These are phyloP conservation scores for Noctuana brunneofusca DNA, from an alignment of 2,888 invertebrate species.

Conservation along the genomic window DNA sequence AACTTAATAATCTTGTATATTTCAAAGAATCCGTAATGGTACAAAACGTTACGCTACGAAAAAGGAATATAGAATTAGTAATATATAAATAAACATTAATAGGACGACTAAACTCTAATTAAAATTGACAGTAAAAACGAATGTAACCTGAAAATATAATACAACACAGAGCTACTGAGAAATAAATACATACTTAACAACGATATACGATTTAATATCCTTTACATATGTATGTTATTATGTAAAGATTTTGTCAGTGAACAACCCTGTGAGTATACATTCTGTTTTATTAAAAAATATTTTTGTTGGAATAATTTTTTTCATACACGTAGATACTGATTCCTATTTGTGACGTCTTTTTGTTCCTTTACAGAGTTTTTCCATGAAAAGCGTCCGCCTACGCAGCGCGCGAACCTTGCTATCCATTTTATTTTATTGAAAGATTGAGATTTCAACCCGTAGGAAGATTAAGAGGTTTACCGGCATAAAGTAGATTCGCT, in stretches of 20 bases:
- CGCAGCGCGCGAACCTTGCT: conserved; percentile 18
- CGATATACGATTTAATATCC: too few relatives aligned
- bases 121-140: not conserved
- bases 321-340: not conserved
- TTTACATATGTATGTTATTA: too few relatives aligned
- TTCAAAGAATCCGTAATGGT: not conserved
- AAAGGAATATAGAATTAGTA: not conserved
- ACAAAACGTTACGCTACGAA: not conserved
- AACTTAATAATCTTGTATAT: not conserved
- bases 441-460: conserved; percentile 15
- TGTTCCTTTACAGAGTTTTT: conserved; percentile 6
- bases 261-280: too few relatives aligned
- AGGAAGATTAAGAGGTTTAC: conserved; percentile 22
- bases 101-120: not conserved
- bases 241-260: too few relatives aligned
- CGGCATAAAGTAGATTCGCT: not conserved
- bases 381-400: conserved; percentile 13
- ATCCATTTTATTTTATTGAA: conserved; percentile 25
- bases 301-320: not conserved
- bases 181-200: too few relatives aligned
- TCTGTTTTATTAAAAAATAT: not conserved
- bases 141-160: too few relatives aligned
- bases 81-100: not conserved
- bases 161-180: too few relatives aligned
- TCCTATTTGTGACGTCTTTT: conserved; percentile 4